Percentiles rank a stretch among this genome's conserved stretches.
Evolutionary conservation across 2,797 vertebrate species (phyloP).

Genomic region (Acipenser ruthenus): DNA sequence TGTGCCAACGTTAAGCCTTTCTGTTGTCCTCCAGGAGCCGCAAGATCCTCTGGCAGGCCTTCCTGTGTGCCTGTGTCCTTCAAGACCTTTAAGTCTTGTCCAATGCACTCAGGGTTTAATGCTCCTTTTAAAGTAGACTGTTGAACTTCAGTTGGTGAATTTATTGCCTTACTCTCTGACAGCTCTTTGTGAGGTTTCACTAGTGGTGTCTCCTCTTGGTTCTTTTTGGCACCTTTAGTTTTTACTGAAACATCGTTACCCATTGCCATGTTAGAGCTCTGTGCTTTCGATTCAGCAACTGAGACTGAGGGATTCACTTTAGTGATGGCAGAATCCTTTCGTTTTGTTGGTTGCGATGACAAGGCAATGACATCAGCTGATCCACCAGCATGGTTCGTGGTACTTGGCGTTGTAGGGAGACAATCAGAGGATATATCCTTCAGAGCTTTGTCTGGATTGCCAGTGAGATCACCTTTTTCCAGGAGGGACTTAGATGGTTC

Average conservation of each 20-base stretch:
- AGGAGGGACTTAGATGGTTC: conserved; percentile 22
- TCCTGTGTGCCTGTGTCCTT: conserved; percentile 25
- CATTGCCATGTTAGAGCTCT: conserved; percentile 11
- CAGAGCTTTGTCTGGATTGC: conserved; percentile 27
- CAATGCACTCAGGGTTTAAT: conserved; percentile 17
- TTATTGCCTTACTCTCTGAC: conserved; percentile 15
- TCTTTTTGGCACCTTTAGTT: conserved; percentile 11
- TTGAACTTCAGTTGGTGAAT: conserved; percentile 12
- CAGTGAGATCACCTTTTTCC: conserved; percentile 22
- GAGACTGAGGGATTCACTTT: conserved; percentile 16
- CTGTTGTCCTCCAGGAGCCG: conserved; percentile 3
- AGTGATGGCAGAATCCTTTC: conserved; percentile 16
- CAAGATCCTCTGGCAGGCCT: background rate
- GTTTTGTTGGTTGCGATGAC: conserved; percentile 30
- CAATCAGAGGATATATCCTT: conserved; percentile 21
- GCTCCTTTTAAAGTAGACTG: conserved; percentile 15
- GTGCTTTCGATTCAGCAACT: conserved; percentile 6
- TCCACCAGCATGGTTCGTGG: conserved; percentile 18
- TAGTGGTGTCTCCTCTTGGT: conserved; percentile 25
- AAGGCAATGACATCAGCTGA: conserved; percentile 21
- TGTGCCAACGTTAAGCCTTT: conserved; percentile 16
- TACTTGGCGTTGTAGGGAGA: conserved; percentile 20
- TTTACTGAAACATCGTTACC: background rate
- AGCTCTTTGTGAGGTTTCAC: conserved; percentile 15
- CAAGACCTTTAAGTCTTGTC: conserved; percentile 27